Percentiles rank a stretch among this genome's conserved stretches.
These are phyloP conservation scores for Cheirogaleus medius DNA, from an alignment of 2,113 vertebrate species.

Conservation along the genomic window DNA sequence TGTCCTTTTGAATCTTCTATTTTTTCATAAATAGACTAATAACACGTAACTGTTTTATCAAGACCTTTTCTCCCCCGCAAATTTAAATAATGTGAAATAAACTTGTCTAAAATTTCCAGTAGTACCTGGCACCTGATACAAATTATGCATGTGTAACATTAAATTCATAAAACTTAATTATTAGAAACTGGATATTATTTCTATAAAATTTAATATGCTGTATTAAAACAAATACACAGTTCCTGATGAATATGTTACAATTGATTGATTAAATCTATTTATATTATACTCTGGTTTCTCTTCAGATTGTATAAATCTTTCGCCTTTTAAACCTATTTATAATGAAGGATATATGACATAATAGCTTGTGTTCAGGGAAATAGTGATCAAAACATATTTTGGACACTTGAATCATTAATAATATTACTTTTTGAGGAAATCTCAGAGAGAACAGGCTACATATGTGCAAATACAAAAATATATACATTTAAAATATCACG, in stretches of 20 bases:
- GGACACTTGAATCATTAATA: constrained; percentile 6
- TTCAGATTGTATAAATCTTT: too few relatives aligned
- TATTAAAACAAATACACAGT: constrained; percentile 19
- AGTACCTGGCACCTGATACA: background rate
- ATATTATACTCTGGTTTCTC: too few relatives aligned
- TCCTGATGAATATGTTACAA: background rate
- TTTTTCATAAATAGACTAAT: constrained; percentile 29
- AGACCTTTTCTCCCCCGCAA: background rate
- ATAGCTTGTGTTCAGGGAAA: background rate
- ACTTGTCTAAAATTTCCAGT: background rate
- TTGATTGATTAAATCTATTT: too few relatives aligned
- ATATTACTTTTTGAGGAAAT: background rate
- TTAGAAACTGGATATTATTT: background rate
- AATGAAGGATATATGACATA: background rate
- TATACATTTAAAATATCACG: background rate
- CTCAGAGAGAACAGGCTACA: background rate
- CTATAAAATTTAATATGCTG: background rate
- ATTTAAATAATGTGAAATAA: constrained; percentile 28
- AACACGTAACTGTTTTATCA: constrained; percentile 22
- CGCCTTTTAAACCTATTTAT: background rate
- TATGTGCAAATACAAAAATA: background rate
- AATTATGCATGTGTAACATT: background rate
- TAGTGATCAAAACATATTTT: background rate
- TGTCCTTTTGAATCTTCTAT: background rate
- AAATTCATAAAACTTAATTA: constrained; percentile 4